A percentile compares a stretch with the other conserved stretches of the same genome.
phyloP scores from a whole-genome alignment of 2,888 invertebrate species.

The Conistra vaccinii region DNA sequence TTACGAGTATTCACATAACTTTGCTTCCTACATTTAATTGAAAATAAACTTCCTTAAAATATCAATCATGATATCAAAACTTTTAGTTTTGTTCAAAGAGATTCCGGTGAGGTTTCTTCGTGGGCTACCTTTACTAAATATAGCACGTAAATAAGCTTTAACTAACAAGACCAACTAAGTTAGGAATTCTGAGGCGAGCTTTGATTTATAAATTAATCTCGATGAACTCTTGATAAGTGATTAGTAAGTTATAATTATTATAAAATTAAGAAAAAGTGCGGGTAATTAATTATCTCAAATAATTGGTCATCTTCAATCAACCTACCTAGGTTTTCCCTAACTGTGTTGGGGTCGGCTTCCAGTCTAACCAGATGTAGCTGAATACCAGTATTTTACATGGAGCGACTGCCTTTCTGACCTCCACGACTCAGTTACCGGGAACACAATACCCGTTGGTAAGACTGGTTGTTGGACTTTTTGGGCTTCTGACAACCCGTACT shows the following conservation, averaged over 20 bases:
- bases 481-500: too few relatives aligned
- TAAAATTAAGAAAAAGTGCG: neutral
- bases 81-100: neutral
- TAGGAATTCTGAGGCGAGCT: neutral
- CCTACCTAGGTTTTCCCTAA: neutral
- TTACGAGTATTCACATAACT: neutral
- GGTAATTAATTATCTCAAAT: neutral
- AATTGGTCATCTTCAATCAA: neutral
- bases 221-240: neutral
- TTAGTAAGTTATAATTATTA: neutral
- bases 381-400: too few relatives aligned
- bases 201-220: conserved; percentile 4
- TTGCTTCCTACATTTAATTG: neutral
- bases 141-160: neutral
- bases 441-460: too few relatives aligned
- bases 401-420: too few relatives aligned
- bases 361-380: neutral
- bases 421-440: too few relatives aligned
- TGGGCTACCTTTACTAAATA: neutral
- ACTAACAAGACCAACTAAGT: neutral
- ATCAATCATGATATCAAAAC: neutral
- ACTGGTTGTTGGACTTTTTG: too few relatives aligned
- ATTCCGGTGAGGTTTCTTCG: neutral
- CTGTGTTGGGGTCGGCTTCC: neutral
- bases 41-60: neutral